Evolutionary conservation across 2,888 invertebrate genomes (phyloP), one percentile per base, ranked within the genome.

Genomic region (Morpho deidamia): DNA sequence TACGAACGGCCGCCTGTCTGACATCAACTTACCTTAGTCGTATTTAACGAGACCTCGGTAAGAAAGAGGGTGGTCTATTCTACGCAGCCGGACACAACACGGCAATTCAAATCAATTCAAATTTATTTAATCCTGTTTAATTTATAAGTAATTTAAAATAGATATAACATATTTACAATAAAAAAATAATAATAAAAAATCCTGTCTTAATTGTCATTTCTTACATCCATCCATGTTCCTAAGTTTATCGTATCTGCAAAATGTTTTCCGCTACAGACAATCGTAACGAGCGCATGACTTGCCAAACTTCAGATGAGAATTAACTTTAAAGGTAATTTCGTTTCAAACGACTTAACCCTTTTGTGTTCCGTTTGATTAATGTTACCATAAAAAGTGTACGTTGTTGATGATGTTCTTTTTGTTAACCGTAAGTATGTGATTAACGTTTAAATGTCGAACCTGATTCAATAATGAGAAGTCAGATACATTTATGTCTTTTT

Each of bases 251-350:
- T 46, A 46, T 34, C 38, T 38, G 41, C 49, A 35, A 49, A 49
- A 35, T 35, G 40, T 47, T 47, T 37, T 14, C 33, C 4, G 11
- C 40, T 8, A 35, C 55, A 38, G 44, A 56, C 56, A 62, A 60
- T 60, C 49, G 60, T 55, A 56, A 60, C 41, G 55, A 67, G 61
- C 55, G 61, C 63, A 59, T 76, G 76, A 76, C 66, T 75, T 57
- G 71, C 65, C 40, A 37, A 55, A 69, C 67, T 64, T 54, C 62
- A 49, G 14, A 35, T 50, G 44, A 48, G 56, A 57, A 55, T 54
- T 51, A 54, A 55, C 59, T 61, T 61, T 56, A 54, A 59, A 60
- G 58, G 65, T 70, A 62, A 57, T 65, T 63, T 63, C 61, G 44
- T 62, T 62, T 63, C 60, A 66, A 62, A 71, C 50, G 49, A 55